Conservation (phyloP, 2,888 invertebrate genomes). For the Diplazon laetatorius region DNA sequence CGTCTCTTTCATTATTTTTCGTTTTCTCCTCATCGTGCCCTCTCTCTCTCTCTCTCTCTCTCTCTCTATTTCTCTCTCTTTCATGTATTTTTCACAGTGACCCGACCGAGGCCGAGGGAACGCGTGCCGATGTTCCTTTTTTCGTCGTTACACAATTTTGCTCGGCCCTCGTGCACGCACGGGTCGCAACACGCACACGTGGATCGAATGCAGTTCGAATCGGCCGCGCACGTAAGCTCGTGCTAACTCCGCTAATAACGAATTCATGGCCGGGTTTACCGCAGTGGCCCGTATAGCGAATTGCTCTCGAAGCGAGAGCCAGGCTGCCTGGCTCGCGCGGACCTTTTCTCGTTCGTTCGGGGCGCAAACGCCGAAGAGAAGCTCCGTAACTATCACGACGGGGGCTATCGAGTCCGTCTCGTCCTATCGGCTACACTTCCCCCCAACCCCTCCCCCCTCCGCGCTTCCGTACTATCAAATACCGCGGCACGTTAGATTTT, state of each 20-base stretch:
- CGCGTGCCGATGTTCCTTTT: too few relatives aligned
- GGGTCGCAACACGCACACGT: neutral
- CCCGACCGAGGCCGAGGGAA: too few relatives aligned
- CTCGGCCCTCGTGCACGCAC: neutral
- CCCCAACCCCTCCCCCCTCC: too few relatives aligned
- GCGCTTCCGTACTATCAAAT: too few relatives aligned
- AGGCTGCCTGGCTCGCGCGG: neutral
- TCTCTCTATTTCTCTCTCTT: too few relatives aligned
- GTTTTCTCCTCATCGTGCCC: too few relatives aligned
- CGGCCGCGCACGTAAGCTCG: conserved; percentile 42
- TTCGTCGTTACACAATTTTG: too few relatives aligned
- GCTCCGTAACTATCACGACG: conserved; percentile 11
- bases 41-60: too few relatives aligned
- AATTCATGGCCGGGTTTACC: conserved; percentile 66
- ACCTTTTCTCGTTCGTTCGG: conserved; percentile 36
- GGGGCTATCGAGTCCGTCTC: conserved; percentile 8
- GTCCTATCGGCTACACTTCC: neutral
- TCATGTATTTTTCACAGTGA: too few relatives aligned
- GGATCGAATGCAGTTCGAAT: neutral
- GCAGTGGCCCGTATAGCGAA: conserved; percentile 50
- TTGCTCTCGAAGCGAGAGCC: neutral
- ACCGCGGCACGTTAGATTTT: conserved; percentile 55
- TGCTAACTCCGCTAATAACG: conserved; percentile 58
- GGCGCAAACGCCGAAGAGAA: conserved; percentile 26
- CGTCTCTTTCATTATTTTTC: too few relatives aligned